These are phyloP conservation scores for Oopsacas minuta DNA, from an alignment of 37 sponge, comb jelly and placozoan species.

Conservation along the genomic window DNA sequence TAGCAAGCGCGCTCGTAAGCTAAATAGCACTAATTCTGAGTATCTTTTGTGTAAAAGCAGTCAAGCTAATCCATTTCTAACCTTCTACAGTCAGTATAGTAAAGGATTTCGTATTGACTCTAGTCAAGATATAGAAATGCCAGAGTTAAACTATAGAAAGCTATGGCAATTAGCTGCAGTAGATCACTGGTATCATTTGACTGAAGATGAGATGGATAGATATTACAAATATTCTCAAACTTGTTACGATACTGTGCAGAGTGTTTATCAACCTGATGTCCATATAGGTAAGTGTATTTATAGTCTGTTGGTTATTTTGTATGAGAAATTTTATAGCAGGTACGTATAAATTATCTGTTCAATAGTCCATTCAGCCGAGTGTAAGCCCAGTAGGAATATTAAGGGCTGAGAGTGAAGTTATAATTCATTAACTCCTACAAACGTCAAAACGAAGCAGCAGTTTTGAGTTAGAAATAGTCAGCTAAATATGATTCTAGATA, in stretches of 20 bases:
- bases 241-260: conserved; percentile 4
- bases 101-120: neutral
- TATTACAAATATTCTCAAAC: neutral
- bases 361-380: no score
- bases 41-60: neutral
- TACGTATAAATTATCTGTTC: no score
- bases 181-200: neutral
- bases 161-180: conserved; percentile 4
- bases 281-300: neutral
- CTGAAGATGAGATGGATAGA: neutral
- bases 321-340: no score
- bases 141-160: neutral
- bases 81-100: neutral
- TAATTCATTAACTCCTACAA: no score
- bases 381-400: no score
- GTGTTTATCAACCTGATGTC: neutral
- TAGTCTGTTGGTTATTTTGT: no score
- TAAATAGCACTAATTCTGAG: neutral
- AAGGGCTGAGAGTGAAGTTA: no score
- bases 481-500: no score
- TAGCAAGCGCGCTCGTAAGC: neutral
- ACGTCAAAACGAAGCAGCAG: no score
- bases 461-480: no score
- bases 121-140: neutral
- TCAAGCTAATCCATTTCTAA: neutral